phyloP scores from a whole-genome alignment of 1,140 invertebrate genomes.

The Achatina immaculata region DNA sequence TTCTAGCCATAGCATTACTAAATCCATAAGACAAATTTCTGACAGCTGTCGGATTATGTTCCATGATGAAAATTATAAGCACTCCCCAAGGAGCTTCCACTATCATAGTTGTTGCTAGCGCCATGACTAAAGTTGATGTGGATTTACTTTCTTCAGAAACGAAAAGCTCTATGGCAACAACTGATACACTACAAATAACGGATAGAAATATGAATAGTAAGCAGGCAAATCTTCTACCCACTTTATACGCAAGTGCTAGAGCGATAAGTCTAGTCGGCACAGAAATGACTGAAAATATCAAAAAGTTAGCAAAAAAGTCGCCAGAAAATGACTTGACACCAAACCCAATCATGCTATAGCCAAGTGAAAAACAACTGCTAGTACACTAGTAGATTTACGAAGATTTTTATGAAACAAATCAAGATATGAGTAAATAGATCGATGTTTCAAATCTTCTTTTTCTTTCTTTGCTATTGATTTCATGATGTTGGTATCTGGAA shows the following conservation, averaged over 20 bases:
- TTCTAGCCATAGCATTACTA: background rate
- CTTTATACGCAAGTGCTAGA: background rate
- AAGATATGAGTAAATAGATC: background rate
- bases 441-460: background rate
- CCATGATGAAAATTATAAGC: background rate
- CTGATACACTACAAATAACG: background rate
- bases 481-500: background rate
- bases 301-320: background rate
- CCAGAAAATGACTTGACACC: background rate
- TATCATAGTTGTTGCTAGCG: background rate
- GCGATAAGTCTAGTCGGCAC: background rate
- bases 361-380: background rate
- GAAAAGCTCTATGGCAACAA: background rate
- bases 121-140: background rate
- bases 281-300: background rate
- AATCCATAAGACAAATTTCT: background rate
- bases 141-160: background rate
- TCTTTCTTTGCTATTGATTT: background rate
- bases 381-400: background rate
- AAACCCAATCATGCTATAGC: background rate
- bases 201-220: background rate
- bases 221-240: background rate
- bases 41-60: background rate
- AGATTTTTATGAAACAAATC: background rate
- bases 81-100: background rate